phyloP scores from a whole-genome alignment of 2,888 invertebrate genomes.

The Dasypogon diadema region DNA sequence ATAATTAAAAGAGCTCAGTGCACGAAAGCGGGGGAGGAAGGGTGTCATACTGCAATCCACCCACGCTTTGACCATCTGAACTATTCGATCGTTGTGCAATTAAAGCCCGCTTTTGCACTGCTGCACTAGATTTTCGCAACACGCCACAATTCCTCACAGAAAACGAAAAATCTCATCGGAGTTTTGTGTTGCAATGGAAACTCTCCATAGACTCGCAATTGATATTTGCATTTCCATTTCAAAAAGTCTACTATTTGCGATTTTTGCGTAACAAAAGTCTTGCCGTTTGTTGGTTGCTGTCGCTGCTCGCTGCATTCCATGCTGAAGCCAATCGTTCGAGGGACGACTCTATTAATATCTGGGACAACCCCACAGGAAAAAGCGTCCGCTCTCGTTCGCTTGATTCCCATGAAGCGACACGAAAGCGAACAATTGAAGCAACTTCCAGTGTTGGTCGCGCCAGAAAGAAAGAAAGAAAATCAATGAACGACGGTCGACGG shows the following conservation, averaged over 20 bases:
- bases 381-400: not conserved
- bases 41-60: slow-evolving; percentile 28
- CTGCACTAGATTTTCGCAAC: slow-evolving; percentile 25
- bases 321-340: not conserved
- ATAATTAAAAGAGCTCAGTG: slow-evolving; percentile 32
- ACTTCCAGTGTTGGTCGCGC: not conserved
- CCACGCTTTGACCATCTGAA: slow-evolving; percentile 26
- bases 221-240: not conserved
- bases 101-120: slow-evolving; percentile 2
- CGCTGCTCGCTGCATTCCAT: not conserved
- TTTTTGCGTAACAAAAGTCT: slow-evolving; percentile 37
- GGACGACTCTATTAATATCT: not conserved
- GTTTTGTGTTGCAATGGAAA: not conserved
- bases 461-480: too few species aligned
- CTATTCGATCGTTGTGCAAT: slow-evolving; percentile 29
- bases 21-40: slow-evolving; percentile 7
- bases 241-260: slow-evolving; percentile 19
- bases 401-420: not conserved
- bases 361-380: not conserved
- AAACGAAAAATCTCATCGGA: slow-evolving; percentile 25
- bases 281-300: not conserved
- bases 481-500: slow-evolving; percentile 8
- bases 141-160: not conserved
- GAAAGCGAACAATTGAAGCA: slow-evolving; percentile 1
- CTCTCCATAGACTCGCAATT: slow-evolving; percentile 7